Percentiles rank a stretch among this genome's conserved stretches.
phyloP scores from a whole-genome alignment of 2,888 invertebrate species.

The Hirtodrosophila trivittata region DNA sequence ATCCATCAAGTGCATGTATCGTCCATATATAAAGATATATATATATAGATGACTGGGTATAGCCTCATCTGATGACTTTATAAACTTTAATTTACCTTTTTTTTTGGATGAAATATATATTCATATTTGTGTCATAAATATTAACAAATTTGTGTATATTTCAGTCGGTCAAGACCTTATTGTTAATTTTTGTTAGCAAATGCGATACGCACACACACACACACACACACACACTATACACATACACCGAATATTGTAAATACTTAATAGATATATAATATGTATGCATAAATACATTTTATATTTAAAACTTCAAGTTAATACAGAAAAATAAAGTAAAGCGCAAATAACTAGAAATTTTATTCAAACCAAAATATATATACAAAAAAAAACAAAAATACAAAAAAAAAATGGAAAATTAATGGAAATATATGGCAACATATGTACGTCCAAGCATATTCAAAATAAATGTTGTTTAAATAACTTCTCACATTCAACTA shows the following conservation, averaged over 20 bases:
- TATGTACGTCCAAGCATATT: conserved; percentile 31
- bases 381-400: background rate
- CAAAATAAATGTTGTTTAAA: conserved; percentile 42
- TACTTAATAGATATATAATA: conserved; percentile 17
- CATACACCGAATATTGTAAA: conserved; percentile 14
- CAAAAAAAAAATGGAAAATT: conserved; percentile 11
- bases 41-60: background rate
- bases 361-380: conserved; percentile 13
- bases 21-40: conserved; percentile 10
- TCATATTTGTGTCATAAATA: conserved; percentile 28
- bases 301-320: conserved; percentile 24
- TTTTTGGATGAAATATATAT: too few relatives aligned
- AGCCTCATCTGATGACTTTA: conserved; percentile 26
- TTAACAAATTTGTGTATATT: background rate
- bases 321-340: conserved; percentile 22
- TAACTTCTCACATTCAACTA: conserved; percentile 24
- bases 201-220: conserved; percentile 42
- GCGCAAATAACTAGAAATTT: conserved; percentile 21
- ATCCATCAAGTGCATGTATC: too few relatives aligned
- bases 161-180: conserved; percentile 3
- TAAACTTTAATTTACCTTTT: too few relatives aligned
- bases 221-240: conserved; percentile 5
- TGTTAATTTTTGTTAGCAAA: conserved; percentile 44
- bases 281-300: too few relatives aligned
- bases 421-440: conserved; percentile 1